These are phyloP conservation scores for Protobothrops mucrosquamatus DNA, from an alignment of 2,113 vertebrate genomes.

Conservation along the genomic window DNA sequence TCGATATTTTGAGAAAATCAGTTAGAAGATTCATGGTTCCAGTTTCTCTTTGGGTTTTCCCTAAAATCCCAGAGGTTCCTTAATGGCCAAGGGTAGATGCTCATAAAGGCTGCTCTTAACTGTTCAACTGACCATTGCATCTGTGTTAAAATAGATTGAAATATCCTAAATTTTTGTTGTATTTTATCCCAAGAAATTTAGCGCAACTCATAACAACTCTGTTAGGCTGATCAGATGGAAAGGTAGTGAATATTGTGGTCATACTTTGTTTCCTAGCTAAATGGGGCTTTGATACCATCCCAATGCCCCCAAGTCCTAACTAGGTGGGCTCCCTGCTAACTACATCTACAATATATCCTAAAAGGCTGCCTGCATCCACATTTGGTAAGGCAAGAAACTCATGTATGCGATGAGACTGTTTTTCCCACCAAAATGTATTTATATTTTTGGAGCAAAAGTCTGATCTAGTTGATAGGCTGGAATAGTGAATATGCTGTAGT, in stretches of 20 bases:
- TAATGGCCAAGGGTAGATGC: neutral
- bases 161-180: neutral
- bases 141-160: neutral
- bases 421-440: neutral
- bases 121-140: neutral
- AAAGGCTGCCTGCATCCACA: neutral
- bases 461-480: neutral
- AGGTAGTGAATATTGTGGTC: neutral
- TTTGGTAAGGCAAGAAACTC: neutral
- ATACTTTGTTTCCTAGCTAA: neutral
- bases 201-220: neutral
- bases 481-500: neutral
- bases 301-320: neutral
- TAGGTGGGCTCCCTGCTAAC: neutral
- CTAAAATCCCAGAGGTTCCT: neutral
- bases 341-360: neutral
- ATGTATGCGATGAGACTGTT: neutral
- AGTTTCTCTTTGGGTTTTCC: constrained; percentile 9
- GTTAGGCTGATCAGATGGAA: neutral
- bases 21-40: neutral
- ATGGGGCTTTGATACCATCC: neutral
- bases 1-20: neutral
- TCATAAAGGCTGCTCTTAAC: neutral
- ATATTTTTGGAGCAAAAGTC: neutral
- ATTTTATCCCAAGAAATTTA: too few relatives aligned